A percentile compares a stretch with the other conserved stretches of the same genome.
phyloP scores from a whole-genome alignment of 2,113 vertebrate species.

The Tetrao urogallus region DNA sequence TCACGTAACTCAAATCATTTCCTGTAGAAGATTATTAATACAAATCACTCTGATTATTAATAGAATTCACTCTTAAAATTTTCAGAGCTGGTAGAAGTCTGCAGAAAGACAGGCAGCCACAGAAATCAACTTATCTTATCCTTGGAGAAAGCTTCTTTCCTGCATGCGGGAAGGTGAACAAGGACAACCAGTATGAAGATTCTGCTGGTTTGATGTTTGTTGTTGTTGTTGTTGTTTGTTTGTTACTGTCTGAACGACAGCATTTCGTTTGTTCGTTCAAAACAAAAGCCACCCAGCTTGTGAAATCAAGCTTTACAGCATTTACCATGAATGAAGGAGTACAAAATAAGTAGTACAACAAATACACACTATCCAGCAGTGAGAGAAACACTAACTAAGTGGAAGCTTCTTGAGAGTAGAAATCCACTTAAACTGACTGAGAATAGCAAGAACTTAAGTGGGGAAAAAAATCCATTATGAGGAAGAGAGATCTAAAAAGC shows the following conservation, averaged over 20 bases:
- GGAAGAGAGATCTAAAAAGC: background rate
- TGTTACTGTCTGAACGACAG: background rate
- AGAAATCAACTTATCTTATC: background rate
- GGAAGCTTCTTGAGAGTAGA: background rate
- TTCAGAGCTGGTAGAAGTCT: background rate
- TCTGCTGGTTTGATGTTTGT: no score
- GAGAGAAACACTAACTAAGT: background rate
- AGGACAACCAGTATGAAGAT: background rate
- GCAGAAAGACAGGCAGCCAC: background rate
- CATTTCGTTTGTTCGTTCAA: background rate
- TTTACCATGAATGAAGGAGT: background rate
- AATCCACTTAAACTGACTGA: background rate
- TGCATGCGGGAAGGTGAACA: background rate
- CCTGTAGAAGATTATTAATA: background rate
- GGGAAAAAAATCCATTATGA: slow-evolving; percentile 25
- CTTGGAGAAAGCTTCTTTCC: background rate
- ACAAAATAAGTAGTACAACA: background rate
- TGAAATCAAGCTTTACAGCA: background rate
- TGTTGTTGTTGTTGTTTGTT: no score
- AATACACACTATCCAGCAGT: background rate
- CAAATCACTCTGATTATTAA: background rate
- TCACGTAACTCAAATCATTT: background rate
- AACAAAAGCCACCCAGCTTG: background rate
- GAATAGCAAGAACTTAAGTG: background rate
- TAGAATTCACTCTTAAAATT: background rate